Evolutionary conservation across 2,113 vertebrate genomes (phyloP).

Genomic region (Odontesthes bonariensis): DNA sequence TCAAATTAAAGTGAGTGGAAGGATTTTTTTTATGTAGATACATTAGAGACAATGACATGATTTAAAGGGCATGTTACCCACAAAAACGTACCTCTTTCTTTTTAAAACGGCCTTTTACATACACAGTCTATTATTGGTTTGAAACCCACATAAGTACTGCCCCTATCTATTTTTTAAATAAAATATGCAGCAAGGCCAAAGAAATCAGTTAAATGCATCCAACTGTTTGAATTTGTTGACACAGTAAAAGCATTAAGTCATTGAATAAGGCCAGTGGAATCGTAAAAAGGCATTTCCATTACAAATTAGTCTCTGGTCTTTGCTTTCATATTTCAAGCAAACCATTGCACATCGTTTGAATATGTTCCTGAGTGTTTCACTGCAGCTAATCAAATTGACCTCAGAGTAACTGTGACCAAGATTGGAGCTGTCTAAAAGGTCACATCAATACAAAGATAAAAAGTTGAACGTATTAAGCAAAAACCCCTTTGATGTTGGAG

Average conservation of each 20-base stretch:
- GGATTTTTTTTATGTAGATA: no score
- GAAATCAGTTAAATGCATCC: constrained; percentile 46
- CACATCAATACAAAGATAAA: constrained; percentile 20
- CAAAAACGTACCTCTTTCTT: neutral
- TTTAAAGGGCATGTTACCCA: neutral
- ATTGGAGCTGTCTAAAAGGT: constrained; percentile 34
- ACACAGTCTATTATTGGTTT: neutral
- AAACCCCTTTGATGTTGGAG: constrained; percentile 38
- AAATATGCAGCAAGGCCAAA: constrained; percentile 57
- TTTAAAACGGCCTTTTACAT: neutral
- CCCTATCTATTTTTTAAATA: constrained; percentile 37
- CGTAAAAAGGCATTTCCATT: constrained; percentile 66
- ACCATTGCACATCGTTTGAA: constrained; percentile 41
- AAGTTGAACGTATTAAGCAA: constrained; percentile 7
- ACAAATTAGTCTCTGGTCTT: constrained; percentile 56
- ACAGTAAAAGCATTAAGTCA: constrained; percentile 61
- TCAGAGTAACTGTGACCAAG: constrained; percentile 18
- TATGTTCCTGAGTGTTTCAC: constrained; percentile 26
- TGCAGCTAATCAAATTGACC: constrained; percentile 52
- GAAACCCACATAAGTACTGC: constrained; percentile 11
- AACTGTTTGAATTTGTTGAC: constrained; percentile 54
- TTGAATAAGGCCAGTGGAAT: constrained; percentile 50
- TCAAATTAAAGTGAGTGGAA: no score
- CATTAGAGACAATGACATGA: no score
- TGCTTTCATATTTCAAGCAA: constrained; percentile 59